Conservation (phyloP, 2,888 invertebrate genomes). For the Eristalis arbustorum region DNA sequence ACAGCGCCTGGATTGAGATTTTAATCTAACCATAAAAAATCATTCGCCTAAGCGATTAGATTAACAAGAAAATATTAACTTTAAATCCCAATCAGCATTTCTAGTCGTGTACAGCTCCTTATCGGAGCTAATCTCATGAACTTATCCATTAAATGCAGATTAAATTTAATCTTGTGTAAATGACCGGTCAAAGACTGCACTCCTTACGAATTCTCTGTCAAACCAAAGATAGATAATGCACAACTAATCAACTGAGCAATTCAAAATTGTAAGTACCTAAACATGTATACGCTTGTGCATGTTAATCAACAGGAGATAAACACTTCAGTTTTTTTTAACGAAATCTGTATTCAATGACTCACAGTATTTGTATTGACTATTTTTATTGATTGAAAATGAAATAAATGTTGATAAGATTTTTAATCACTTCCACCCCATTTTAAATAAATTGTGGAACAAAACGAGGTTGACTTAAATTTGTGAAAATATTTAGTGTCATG, state of each 20-base stretch:
- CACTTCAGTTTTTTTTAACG: no score
- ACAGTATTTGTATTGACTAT: not conserved
- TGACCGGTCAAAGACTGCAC: not conserved
- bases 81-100: not conserved
- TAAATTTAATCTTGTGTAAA: slow-evolving; percentile 7
- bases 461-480: not conserved
- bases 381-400: slow-evolving; percentile 14
- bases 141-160: not conserved
- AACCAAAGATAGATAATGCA: not conserved
- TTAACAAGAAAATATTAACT: not conserved
- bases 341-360: not conserved
- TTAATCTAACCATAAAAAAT: not conserved
- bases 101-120: not conserved
- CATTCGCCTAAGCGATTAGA: not conserved
- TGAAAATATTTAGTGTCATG: no score
- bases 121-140: not conserved
- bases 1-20: not conserved
- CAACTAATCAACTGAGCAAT: not conserved
- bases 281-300: not conserved
- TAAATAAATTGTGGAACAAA: not conserved
- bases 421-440: slow-evolving; percentile 16
- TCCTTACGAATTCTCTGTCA: not conserved
- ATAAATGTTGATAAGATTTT: slow-evolving; percentile 14
- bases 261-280: not conserved
- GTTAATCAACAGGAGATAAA: not conserved